Conservation (phyloP, 2,888 invertebrate species). For the Sesamia inferens region DNA sequence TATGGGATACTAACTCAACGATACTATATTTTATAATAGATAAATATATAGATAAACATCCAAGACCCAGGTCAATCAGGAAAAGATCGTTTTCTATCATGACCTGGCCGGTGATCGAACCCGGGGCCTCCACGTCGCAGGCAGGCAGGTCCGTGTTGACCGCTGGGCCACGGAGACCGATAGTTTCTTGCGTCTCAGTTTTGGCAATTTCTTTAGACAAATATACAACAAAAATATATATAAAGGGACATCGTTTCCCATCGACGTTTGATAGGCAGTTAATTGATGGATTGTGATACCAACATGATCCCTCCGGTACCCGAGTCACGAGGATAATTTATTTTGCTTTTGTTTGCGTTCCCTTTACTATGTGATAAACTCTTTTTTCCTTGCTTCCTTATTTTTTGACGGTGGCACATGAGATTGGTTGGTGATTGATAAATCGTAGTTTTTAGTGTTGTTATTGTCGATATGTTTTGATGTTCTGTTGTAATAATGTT, state of each 20-base stretch:
- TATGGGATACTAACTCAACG: too few species aligned
- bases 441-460: conserved; percentile 51
- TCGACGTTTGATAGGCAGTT: conserved; percentile 63
- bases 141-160: too few species aligned
- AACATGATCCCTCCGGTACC: conserved; percentile 59
- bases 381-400: conserved; percentile 46
- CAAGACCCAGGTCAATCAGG: too few species aligned
- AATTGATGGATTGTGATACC: conserved; percentile 66
- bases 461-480: conserved; percentile 34
- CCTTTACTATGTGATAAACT: conserved; percentile 62
- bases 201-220: conserved; percentile 12
- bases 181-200: conserved; percentile 15
- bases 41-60: too few species aligned
- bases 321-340: conserved; percentile 62
- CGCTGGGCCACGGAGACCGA: too few species aligned
- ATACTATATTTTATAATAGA: too few species aligned
- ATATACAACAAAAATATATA: conserved; percentile 51
- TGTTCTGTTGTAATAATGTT: conserved; percentile 7
- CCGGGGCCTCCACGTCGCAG: too few species aligned
- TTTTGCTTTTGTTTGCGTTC: conserved; percentile 62
- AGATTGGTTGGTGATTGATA: conserved; percentile 64
- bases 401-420: conserved; percentile 54
- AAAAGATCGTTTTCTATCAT: too few species aligned
- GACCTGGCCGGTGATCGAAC: too few species aligned
- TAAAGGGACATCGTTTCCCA: conserved; percentile 58